A percentile compares a stretch with the other conserved stretches of the same genome.
Evolutionary conservation across 1,140 invertebrate genomes (phyloP).

Genomic region (Procambarus clarkii): DNA sequence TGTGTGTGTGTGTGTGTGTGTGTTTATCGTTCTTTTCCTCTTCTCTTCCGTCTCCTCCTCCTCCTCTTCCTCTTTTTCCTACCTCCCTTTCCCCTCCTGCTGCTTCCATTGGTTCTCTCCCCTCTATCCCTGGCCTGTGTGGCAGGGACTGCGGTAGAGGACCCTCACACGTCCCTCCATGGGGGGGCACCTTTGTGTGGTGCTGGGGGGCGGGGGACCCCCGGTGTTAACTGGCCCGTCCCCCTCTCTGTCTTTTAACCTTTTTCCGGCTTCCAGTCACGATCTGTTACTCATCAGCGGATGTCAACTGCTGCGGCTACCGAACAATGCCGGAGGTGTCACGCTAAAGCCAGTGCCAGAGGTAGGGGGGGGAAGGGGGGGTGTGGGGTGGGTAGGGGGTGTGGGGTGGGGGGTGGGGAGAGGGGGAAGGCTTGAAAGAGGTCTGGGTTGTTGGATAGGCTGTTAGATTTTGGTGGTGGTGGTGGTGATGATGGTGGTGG

Average conservation of each 20-base stretch:
- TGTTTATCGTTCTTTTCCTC: too few species aligned
- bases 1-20: too few species aligned
- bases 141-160: too few species aligned
- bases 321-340: constrained; percentile 16
- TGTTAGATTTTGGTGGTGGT: neutral
- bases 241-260: constrained; percentile 18
- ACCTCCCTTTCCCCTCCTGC: too few species aligned
- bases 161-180: neutral
- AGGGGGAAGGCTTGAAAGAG: neutral
- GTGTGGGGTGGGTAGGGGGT: neutral
- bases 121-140: too few species aligned
- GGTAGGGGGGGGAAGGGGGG: neutral
- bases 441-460: too few species aligned
- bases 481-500: neutral
- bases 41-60: too few species aligned
- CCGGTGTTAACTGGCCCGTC: constrained; percentile 15
- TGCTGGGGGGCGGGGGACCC: neutral
- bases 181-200: neutral
- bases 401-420: neutral
- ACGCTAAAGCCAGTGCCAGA: neutral
- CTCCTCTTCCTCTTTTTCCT: too few species aligned
- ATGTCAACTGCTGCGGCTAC: constrained; percentile 9
- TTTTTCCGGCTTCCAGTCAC: constrained; percentile 37
- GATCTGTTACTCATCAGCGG: constrained; percentile 39
- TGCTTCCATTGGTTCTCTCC: too few species aligned